These are phyloP conservation scores for Hetaerina titia DNA, from an alignment of 2,888 invertebrate species.

Conservation along the genomic window DNA sequence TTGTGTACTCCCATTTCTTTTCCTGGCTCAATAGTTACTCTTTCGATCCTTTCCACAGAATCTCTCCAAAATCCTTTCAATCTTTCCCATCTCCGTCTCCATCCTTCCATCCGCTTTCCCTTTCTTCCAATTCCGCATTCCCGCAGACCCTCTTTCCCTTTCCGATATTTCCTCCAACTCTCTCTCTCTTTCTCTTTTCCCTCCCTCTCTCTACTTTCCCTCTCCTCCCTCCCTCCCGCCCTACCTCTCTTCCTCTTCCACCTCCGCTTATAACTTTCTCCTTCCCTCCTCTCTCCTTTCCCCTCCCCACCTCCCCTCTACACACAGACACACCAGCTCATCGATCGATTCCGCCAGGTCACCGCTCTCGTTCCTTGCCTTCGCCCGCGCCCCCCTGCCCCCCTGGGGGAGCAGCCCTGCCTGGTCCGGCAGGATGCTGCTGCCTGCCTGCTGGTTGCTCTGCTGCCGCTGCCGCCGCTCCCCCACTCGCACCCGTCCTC, in stretches of 20 bases:
- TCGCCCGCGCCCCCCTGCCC: neutral
- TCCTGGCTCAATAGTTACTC: neutral
- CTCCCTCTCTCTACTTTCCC: neutral
- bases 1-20: no score
- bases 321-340: constrained; percentile 48
- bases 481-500: neutral
- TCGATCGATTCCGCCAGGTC: constrained; percentile 66
- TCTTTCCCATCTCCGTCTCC: neutral
- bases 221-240: no score
- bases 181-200: neutral
- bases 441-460: constrained; percentile 13
- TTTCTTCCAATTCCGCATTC: neutral
- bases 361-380: constrained; percentile 49
- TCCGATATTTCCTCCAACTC: neutral
- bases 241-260: neutral
- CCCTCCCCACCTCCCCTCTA: neutral
- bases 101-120: constrained; percentile 12
- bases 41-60: neutral
- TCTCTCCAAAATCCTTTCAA: constrained; percentile 5
- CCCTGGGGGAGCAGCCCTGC: neutral
- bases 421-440: constrained; percentile 64
- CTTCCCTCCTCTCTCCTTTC: neutral
- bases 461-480: neutral
- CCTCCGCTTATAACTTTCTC: neutral
- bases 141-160: neutral